Evolutionary conservation across 2,113 vertebrate species (phyloP), one percentile per base, ranked within the genome.

Genomic region (Thunnus thynnus): DNA sequence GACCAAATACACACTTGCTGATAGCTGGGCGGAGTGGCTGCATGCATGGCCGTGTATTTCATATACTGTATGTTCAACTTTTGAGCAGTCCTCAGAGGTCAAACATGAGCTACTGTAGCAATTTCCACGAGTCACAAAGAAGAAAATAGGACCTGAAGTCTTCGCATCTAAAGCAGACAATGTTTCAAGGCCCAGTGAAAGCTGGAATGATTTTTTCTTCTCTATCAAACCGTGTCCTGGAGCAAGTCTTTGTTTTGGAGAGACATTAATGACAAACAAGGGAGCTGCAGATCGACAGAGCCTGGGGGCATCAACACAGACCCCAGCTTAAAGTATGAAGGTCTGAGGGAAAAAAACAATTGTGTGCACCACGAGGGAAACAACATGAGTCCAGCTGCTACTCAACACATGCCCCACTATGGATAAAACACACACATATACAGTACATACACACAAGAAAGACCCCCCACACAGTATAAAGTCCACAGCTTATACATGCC

Each of bases 261-360:
- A 82, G 75, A 86, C 88, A 82, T 84, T 88, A 88, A 91, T 60
- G 88, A 84, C 87, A 88, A 75, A 83, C 83, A 82, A 62, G 88
- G 82, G 87, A 86, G 55, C 78, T 71, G 61, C 66, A 54, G 66
- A 85, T 79, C 55, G 13, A 68, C 77, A 86, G 36, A 67, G 81
- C 85, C 81, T 16, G 52, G 12, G 47, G 85, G 64, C 80, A 85
- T 76, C 73, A 22, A 68, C 80, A 75, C 75, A 79, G 55, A 88
- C 57, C 67, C 50, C 16, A 36, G 76, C 50, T 83, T 76, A 64
- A n/a, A 65, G 82, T 67, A 78, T 50, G 47, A 82, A 67, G 48
- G 65, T 82, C 71, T 76, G 18, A 61, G 18, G 16, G 22, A 14
- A 77, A 54, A 61, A 67, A 70, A 51, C 17, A 85, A 55, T n/a